phyloP scores from a whole-genome alignment of 2,797 vertebrate genomes.

The Catostomus latipinnis region DNA sequence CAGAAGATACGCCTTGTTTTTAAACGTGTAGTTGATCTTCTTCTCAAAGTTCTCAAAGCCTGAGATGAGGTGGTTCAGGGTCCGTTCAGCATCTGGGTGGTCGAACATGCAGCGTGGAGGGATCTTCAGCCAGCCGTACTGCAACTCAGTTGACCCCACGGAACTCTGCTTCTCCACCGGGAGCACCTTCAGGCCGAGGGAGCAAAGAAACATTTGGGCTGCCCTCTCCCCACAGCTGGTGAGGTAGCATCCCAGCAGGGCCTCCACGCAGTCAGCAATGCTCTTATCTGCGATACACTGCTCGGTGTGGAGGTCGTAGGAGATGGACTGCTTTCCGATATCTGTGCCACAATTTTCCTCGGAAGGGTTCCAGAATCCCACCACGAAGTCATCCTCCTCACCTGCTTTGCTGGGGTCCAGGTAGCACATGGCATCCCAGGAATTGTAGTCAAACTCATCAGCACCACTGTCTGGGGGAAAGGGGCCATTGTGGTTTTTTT shows the following conservation, averaged over 20 bases:
- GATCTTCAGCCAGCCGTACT: conserved; percentile 95
- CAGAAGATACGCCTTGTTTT: conserved; percentile 98
- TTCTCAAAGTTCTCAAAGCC: conserved; percentile 97
- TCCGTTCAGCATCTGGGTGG: conserved; percentile 92
- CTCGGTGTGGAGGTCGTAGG: conserved; percentile 97
- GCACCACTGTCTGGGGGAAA: conserved; percentile 76
- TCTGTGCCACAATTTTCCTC: conserved; percentile 95
- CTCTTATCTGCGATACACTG: conserved; percentile 99
- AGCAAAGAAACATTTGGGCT: conserved; percentile 98
- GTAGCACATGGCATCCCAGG: conserved; percentile 99
- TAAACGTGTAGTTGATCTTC: conserved; percentile 96
- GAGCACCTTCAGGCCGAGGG: conserved; percentile 95
- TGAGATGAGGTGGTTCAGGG: conserved; percentile 93
- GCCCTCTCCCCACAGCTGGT: conserved; percentile 98
- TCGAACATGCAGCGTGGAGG: conserved; percentile 95
- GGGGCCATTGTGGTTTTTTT: conserved; percentile 80
- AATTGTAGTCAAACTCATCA: conserved; percentile 96
- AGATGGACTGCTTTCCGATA: conserved; percentile 94
- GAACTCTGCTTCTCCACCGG: conserved; percentile 79
- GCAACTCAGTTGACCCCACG: conserved; percentile 74
- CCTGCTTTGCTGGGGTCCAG: conserved; percentile 97
- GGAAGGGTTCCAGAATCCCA: conserved; percentile 98
- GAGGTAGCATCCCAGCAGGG: conserved; percentile 95
- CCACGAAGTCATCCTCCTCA: conserved; percentile 98
- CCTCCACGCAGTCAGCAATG: conserved; percentile 98